These are phyloP conservation scores for Cichladusa arquata DNA, from an alignment of 2,113 vertebrate species.

Conservation along the genomic window DNA sequence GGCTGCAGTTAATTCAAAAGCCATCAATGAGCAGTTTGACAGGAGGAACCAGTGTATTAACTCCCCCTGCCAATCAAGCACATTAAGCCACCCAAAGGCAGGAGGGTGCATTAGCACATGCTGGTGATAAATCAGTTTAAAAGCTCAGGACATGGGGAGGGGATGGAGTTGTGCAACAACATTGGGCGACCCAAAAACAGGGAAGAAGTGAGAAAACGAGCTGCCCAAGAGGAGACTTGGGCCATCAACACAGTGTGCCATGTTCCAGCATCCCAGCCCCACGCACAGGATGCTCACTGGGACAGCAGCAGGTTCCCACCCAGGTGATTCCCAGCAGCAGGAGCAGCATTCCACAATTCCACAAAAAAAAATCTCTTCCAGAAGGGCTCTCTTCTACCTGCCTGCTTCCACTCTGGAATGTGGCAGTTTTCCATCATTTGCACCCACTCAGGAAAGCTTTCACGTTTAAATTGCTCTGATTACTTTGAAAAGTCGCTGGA, in stretches of 20 bases:
- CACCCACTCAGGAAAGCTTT: not conserved
- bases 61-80: conserved; percentile 27
- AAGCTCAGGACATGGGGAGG: accelerated
- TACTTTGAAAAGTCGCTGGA: not conserved
- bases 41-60: conserved; percentile 42
- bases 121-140: accelerated
- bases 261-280: accelerated
- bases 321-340: accelerated
- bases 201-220: accelerated
- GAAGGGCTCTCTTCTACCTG: not conserved
- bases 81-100: not conserved
- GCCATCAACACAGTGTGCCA: accelerated
- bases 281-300: accelerated
- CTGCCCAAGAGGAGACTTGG: not conserved
- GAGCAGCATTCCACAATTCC: not conserved
- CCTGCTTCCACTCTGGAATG: not conserved
- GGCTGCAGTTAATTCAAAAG: conserved; percentile 35
- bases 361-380: not conserved
- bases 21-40: conserved; percentile 5
- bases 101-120: not conserved
- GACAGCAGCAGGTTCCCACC: not conserved
- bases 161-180: accelerated
- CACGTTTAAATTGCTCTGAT: not conserved
- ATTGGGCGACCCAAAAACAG: accelerated
- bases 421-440: not conserved